Base-by-base conservation (phyloP, 2,113 vertebrate species). In the Columbina picui region DNA sequence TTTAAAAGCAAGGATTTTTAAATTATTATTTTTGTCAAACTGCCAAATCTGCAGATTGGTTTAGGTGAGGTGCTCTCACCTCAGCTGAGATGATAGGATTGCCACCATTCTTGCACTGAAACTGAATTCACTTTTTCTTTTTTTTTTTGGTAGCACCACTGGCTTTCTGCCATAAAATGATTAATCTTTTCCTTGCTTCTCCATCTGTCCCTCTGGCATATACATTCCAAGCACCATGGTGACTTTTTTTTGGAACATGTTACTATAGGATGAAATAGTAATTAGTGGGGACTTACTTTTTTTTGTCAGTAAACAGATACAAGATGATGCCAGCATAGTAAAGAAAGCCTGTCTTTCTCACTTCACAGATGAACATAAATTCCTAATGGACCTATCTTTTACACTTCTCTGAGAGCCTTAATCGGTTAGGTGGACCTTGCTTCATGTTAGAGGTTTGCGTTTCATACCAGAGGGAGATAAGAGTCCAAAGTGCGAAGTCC, bases 121-220 rank as follows among this genome's bases (percentile, higher is more conserved):
- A 67, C 14, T 2, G 8, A 64, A 87, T 56, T 94, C 0, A 8
- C 6, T 60, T 41, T 39, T 49, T 68, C 36, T 32, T 32, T 36
- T 36, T 39, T 50, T 63, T 87, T 90, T 68, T 82, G 26, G 71
- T 94, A 65, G 43, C 5, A 3, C 80, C 41, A 3, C 87, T 92
- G 95, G 92, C 93, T 90, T 88, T 84, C 60, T 95, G 90, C 92
- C 96, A 90, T 45, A 15, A 80, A 90, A 63, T 96, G 94, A 96
- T 97, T 96, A 93, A 97, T 96, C 86, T 96, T 97, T 96, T 93
- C 89, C 89, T 93, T 78, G 60, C 93, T 78, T 95, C 92, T 90
- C 96, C 96, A 93, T 97, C 96, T 97, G 95, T 96, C 96, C 80
- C 34, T 86, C 73, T 92, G 93, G 93, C 83, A 49, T 90, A 71